phyloP scores from a whole-genome alignment of 2,113 vertebrate species.

The Probosciger aterrimus region DNA sequence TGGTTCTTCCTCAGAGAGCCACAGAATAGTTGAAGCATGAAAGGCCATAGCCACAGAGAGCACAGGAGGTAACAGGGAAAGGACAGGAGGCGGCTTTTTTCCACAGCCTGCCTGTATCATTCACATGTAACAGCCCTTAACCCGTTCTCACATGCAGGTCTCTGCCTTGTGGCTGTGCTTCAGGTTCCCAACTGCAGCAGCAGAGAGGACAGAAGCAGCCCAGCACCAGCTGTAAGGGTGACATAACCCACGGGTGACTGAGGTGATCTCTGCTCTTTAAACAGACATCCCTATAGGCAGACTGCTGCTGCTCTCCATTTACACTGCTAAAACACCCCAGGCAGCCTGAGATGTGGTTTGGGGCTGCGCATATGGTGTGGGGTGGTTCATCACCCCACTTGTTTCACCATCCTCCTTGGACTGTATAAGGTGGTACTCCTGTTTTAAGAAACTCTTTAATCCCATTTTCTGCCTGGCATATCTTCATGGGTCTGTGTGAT shows the following conservation, averaged over 20 bases:
- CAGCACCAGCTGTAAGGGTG: not conserved
- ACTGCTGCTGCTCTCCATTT: rapidly evolving
- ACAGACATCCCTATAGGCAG: not conserved
- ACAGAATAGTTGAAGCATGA: rapidly evolving
- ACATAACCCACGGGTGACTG: no score
- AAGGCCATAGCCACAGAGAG: not conserved
- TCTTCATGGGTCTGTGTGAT: not conserved
- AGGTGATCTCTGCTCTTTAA: not conserved
- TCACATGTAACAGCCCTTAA: not conserved
- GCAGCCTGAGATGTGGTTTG: not conserved
- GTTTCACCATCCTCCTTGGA: not conserved
- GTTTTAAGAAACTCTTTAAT: not conserved
- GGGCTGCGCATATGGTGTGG: not conserved
- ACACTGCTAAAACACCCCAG: not conserved
- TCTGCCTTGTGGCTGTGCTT: not conserved
- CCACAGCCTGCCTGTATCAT: not conserved
- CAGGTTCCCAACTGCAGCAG: not conserved
- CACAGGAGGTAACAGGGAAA: not conserved
- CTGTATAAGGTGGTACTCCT: not conserved
- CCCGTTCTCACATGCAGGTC: rapidly evolving
- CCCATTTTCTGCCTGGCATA: not conserved
- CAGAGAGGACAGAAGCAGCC: not conserved
- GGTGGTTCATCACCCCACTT: not conserved
- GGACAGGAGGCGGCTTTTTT: not conserved
- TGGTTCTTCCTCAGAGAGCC: not conserved